Base-by-base conservation (phyloP, 2,888 invertebrate genomes). In the Microctonus hyperodae region DNA sequence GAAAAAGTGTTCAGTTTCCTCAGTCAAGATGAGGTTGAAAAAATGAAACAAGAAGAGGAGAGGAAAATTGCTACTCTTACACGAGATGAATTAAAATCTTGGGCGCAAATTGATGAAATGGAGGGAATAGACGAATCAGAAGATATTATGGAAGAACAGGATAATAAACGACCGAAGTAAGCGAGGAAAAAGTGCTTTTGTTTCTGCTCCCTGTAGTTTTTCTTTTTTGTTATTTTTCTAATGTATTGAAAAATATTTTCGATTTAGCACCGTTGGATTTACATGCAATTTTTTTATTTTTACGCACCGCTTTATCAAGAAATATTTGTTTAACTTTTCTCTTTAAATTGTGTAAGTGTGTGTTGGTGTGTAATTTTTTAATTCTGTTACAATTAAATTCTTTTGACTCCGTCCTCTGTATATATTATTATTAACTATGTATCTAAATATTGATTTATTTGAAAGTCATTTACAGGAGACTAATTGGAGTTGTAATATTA, bases 1-100 rank as follows among this genome's bases (percentile, higher is more conserved):
- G 95, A 93, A 75, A 94, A 94, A 90, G 92, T 94, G 83, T 96
- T 96, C 87, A 93, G 94, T 85, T 96, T 95, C 87, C 88, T 96
- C 83, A 96, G 95, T 84, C 92, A 93, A 84, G 95, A 95, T 86
- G 97, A 97, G 88, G 91, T 97, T 79, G 95, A 95, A 87, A 92
- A 94, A 86, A 90, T 96, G 89, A 94, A 92, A 86, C 95, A 95
- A 82, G 96, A 96, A 87, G 96, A 96, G 88, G 94, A 94, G 81
- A 90, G 89, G 84, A 95, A 94, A 87, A 93, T 95, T 85, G 93
- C 93, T 59, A 89, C 90, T 51, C 84, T 92, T 76, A 89, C 91
- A 67, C 87, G 88, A 76, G 88, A 90, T 55, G 91, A 92, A 80
- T 82, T 89, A 20, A 86, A 86, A 75, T 87, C 87, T 2, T 85